phyloP scores from a whole-genome alignment of 2,888 invertebrate species.

The Aporophyla lueneburgensis region DNA sequence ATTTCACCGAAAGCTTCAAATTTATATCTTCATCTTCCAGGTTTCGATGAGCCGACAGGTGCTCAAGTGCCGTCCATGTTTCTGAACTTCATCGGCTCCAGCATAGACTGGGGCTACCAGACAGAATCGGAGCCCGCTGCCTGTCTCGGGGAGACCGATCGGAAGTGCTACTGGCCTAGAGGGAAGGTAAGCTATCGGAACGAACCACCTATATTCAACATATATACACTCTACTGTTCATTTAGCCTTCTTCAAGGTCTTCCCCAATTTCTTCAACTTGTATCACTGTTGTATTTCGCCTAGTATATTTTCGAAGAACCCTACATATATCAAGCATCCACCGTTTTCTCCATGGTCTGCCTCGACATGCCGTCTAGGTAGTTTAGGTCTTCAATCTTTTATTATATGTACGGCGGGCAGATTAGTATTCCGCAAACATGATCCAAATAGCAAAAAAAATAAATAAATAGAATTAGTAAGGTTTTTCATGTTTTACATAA shows the following conservation, averaged over 20 bases:
- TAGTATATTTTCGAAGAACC: background rate
- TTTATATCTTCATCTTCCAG: constrained; percentile 76
- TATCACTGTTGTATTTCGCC: background rate
- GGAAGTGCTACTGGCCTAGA: constrained; percentile 95
- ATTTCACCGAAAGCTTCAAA: background rate
- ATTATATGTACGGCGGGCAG: no score
- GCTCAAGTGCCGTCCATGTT: constrained; percentile 97
- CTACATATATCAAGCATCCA: no score
- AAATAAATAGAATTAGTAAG: no score
- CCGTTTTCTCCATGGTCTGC: no score
- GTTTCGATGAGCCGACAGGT: constrained; percentile 96
- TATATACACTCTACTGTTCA: no score
- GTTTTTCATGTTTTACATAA: no score
- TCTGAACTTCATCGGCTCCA: constrained; percentile 95
- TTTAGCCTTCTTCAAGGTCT: background rate
- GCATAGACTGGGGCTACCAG: constrained; percentile 96
- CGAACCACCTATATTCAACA: no score
- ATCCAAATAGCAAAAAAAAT: no score
- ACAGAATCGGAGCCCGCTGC: constrained; percentile 96
- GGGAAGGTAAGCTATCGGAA: constrained; percentile 92
- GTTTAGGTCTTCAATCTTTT: no score
- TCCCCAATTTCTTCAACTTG: background rate
- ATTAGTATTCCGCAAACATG: no score
- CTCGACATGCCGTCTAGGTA: no score
- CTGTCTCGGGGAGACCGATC: constrained; percentile 93